phyloP scores from a whole-genome alignment of 2,797 vertebrate genomes.

The Smutsia gigantea region DNA sequence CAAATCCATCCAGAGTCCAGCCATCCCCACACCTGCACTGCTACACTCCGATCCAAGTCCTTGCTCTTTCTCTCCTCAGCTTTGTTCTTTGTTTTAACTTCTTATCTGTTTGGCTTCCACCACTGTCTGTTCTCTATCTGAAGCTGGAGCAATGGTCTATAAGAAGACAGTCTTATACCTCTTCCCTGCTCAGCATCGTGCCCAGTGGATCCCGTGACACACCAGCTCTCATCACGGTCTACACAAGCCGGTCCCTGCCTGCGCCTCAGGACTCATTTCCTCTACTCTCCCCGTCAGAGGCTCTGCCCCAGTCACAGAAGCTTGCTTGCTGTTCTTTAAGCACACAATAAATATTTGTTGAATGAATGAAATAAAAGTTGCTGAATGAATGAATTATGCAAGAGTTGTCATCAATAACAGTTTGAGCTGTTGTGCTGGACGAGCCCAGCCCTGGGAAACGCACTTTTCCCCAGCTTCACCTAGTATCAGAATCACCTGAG shows the following conservation, averaged over 20 bases:
- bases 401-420: background rate
- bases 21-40: background rate
- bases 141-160: background rate
- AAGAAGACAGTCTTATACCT: background rate
- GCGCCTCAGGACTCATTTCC: background rate
- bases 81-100: background rate
- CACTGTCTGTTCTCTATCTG: background rate
- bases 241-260: background rate
- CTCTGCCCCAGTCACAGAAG: background rate
- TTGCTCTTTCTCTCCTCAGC: background rate
- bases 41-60: background rate
- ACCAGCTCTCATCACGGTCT: background rate
- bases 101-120: background rate
- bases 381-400: background rate
- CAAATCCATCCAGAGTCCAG: background rate
- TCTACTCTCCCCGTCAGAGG: background rate
- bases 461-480: background rate
- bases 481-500: background rate
- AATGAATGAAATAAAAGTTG: background rate
- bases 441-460: background rate
- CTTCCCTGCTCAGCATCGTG: background rate
- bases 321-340: slow-evolving; percentile 8
- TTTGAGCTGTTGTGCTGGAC: background rate
- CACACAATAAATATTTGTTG: background rate
- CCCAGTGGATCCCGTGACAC: background rate